phyloP scores from a whole-genome alignment of 2,113 vertebrate genomes.

The Tapirus terrestris region DNA sequence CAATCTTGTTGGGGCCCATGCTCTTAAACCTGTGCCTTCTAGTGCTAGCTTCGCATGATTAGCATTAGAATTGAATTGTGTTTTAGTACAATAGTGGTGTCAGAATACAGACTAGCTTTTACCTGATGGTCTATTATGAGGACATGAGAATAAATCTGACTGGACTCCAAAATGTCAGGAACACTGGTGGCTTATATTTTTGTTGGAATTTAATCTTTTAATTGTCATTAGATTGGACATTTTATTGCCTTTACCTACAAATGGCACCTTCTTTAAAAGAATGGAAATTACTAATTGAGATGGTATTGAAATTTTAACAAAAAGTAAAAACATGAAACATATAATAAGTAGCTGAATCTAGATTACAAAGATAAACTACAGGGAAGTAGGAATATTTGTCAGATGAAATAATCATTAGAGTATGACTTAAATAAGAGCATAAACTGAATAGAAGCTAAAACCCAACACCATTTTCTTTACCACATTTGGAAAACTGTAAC shows the following conservation, averaged over 20 bases:
- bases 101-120: neutral
- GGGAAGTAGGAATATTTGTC: neutral
- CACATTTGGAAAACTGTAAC: neutral
- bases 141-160: neutral
- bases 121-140: neutral
- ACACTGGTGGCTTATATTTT: neutral
- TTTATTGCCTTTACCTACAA: neutral
- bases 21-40: neutral
- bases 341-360: neutral
- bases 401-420: neutral
- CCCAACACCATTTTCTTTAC: neutral
- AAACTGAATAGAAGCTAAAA: neutral
- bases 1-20: neutral
- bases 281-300: neutral
- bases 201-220: neutral
- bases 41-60: neutral
- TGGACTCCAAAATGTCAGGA: neutral
- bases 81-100: neutral
- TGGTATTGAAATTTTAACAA: neutral
- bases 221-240: neutral
- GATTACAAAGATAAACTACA: neutral
- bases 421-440: neutral
- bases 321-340: neutral
- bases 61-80: neutral
- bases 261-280: neutral